These are phyloP conservation scores for Drosophila bocki DNA, from an alignment of 1,140 invertebrate genomes.

Conservation along the genomic window DNA sequence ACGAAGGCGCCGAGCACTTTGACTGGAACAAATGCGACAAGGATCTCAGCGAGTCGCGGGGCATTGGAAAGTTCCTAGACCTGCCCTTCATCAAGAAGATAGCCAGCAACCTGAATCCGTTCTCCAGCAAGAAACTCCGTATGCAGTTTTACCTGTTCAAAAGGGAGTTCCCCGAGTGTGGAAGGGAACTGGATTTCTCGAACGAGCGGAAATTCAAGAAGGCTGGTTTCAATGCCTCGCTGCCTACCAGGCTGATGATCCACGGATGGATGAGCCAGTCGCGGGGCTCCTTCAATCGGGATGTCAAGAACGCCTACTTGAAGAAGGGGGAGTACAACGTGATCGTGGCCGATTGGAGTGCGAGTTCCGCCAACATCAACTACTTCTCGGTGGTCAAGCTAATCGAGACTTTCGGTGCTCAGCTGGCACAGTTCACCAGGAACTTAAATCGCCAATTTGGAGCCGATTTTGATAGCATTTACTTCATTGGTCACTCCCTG, in stretches of 20 bases:
- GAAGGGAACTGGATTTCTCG: slow-evolving; percentile 59
- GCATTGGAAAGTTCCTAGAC: slow-evolving; percentile 66
- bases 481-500: slow-evolving; percentile 93
- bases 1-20: slow-evolving; percentile 51
- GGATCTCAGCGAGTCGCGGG: slow-evolving; percentile 59
- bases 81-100: slow-evolving; percentile 72
- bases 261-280: slow-evolving; percentile 84
- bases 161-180: slow-evolving; percentile 63
- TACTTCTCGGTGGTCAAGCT: slow-evolving; percentile 86
- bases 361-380: slow-evolving; percentile 86
- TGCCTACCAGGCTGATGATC: slow-evolving; percentile 75
- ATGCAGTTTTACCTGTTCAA: slow-evolving; percentile 80
- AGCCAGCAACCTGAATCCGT: slow-evolving; percentile 70
- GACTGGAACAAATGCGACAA: slow-evolving; percentile 77
- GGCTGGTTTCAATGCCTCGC: slow-evolving; percentile 65
- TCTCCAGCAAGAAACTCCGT: slow-evolving; percentile 39
- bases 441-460: slow-evolving; percentile 45
- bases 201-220: slow-evolving; percentile 23
- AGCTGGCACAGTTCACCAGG: slow-evolving; percentile 79
- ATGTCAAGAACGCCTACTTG: slow-evolving; percentile 86
- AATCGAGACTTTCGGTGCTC: slow-evolving; percentile 84
- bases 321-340: slow-evolving; percentile 87
- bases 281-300: slow-evolving; percentile 77
- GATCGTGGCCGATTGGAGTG: slow-evolving; percentile 88
- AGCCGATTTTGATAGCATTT: slow-evolving; percentile 86